Evolutionary conservation across 2,888 invertebrate genomes (phyloP), one percentile per base, ranked within the genome.

Genomic region (Drosophila nr. perissopoda): DNA sequence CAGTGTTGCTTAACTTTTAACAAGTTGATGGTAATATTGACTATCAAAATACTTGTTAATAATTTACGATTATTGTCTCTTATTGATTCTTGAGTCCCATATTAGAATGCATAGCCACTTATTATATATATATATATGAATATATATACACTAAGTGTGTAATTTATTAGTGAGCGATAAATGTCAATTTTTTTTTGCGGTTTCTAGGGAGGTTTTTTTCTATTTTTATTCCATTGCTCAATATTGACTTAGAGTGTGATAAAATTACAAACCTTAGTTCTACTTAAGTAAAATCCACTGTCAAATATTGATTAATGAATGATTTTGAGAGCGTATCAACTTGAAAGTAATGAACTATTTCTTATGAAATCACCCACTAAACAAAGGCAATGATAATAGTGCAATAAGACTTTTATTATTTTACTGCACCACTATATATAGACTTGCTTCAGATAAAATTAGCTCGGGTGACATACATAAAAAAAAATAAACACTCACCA

Each of bases 1-100:
- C 38, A 29, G 16, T 16, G n/a, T 56, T 31, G 48, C 54, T 67
- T 34, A 42, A 31, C n/a, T 38, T 29, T 29, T 27, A 46, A 25
- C 49, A 25, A 42, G 27, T 40, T 33, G 10, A 56, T 57, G 29
- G 59, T 51, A 38, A 25, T 48, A 21, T 56, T 54, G 31, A 49
- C n/a, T 40, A 48, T n/a, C 57, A 46, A 21, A 42, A 52, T 27
- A 29, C 31, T 8, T 57, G n/a, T 69, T 54, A 64, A 75, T 61
- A 34, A 80, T 80, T 62, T 49, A 76, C 62, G 27, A 53, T 38
- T 25, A 7, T 49, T 46, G 56, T 10, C 33, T 5, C 13, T 38
- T 71, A 68, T 52, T 70, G 36, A 18, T 54, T 54, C 7, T 25
- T 31, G 31, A 36, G 27, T 54, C n/a, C 4, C 10, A 36, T 25